Base-by-base conservation (phyloP, 2,888 invertebrate genomes). In the Germaria angustata region DNA sequence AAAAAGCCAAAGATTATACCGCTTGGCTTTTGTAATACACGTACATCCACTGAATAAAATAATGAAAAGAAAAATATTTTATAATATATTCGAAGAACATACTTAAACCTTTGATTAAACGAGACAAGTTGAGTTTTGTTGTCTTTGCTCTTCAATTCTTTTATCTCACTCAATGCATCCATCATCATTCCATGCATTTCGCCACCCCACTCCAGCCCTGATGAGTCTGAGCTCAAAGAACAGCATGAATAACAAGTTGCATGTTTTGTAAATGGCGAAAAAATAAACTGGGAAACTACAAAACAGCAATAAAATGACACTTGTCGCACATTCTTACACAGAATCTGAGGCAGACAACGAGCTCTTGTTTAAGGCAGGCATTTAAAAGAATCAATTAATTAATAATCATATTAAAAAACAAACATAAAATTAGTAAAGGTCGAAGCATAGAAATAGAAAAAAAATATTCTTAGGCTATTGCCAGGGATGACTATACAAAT, bases 61-160 rank as follows among this genome's bases (percentile, higher is more conserved):
- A 28, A 28, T 6, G 28, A 28, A 28, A 28, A 55, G 15, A 36
- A 28, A 41, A 46, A 55, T 15, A 41, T 59, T 59, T 41, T 59
- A 53, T 79, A 82, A 79, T 71, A 66, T 79, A 79, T 82, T 65
- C 75, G 13, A 20, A 79, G 71, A 73, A 61, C 32, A 61, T 51
- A 39, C 79, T 79, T 68, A 79, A 82, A 71, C 63, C 75, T 75
- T 79, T 75, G 73, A 65, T 75, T 78, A 73, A 78, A 78, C 81
- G 68, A 81, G 81, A 81, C 78, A 81, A 81, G 78, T 79, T 82
- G 55, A 59, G 51, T 79, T 75, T 39, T 79, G 79, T 82, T 82
- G 79, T 82, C 75, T 79, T 82, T 66, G 79, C 82, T 82, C 79
- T 82, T 79, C 65, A 76, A 55, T 68, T 55, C 66, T 55, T 76